phyloP scores from a whole-genome alignment of 2,113 vertebrate species.

The Neotoma lepida region DNA sequence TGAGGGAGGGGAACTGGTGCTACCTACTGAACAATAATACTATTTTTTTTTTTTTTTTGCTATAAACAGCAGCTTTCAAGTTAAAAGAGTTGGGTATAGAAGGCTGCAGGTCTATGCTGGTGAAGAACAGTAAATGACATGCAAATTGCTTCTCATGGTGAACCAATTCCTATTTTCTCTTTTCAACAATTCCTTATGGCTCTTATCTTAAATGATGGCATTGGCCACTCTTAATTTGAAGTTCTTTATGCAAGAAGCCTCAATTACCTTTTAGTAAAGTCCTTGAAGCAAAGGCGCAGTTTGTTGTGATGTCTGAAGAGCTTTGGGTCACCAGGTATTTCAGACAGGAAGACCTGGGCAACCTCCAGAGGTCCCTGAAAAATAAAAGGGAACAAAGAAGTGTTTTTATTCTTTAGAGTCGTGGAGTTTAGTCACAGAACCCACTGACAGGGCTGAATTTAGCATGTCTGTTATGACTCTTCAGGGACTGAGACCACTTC shows the following conservation, averaged over 20 bases:
- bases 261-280: constrained; percentile 97
- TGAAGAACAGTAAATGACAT: neutral
- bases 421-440: neutral
- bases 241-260: neutral
- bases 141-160: neutral
- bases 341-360: constrained; percentile 98
- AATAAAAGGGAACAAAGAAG: constrained; percentile 38
- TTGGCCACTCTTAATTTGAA: neutral
- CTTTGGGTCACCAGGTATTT: constrained; percentile 98
- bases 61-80: neutral
- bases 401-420: constrained; percentile 14
- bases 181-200: neutral
- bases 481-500: neutral
- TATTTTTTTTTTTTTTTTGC: neutral
- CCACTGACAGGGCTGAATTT: neutral
- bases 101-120: fast-evolving
- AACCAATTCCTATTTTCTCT: constrained; percentile 3
- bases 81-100: neutral
- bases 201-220: neutral
- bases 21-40: neutral
- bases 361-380: constrained; percentile 97
- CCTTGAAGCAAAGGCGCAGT: constrained; percentile 97
- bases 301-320: constrained; percentile 99
- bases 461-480: neutral
- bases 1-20: neutral